Evolutionary conservation across 2,888 invertebrate genomes (phyloP), one percentile per base, ranked within the genome.

Genomic region (Drosophila longiperda): DNA sequence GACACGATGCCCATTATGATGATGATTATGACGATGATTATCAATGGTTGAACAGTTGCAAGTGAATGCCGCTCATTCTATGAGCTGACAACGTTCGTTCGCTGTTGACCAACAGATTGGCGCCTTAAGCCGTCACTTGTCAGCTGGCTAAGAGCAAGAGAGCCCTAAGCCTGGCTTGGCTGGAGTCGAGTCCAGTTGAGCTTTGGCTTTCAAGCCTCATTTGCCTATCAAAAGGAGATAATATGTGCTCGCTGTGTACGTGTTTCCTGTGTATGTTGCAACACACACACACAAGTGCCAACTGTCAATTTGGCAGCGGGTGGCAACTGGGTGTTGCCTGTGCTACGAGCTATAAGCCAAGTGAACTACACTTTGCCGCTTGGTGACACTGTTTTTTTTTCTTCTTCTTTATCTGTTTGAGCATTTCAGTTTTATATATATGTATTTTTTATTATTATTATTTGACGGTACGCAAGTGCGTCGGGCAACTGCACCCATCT

Each of bases 201-300:
- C 69, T 73, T 75, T 26, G 82, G 82, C 88, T 79, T 84, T 80
- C 77, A 82, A 79, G 87, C 82, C 82, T 81, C 87, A 89, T 90
- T 91, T 91, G 82, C 84, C 87, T 87, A 91, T 88, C 87, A 80
- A 82, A 82, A 71, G 80, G 83, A 87, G 86, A 88, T 87, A 89
- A 88, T 78, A 82, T 81, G 79, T 76, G 77, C 83, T 87, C 68
- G 59, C 63, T 50, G 45, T 45, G 80, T 85, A 89, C 87, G 89
- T 88, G 88, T 88, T 88, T 86, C 88, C 88, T 79, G 87, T 78
- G 53, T 66, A 40, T 61, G 23, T 72, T 70, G 29, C 76, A 54
- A 73, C 76, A 65, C 53, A 17, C 29, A 17, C 29, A 17, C 23
- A 48, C 54, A 70, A 58, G 32, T 23, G 52, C 1, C 49, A 61